Conservation (phyloP, 2,113 vertebrate species). For the Hippocampus zosterae region DNA sequence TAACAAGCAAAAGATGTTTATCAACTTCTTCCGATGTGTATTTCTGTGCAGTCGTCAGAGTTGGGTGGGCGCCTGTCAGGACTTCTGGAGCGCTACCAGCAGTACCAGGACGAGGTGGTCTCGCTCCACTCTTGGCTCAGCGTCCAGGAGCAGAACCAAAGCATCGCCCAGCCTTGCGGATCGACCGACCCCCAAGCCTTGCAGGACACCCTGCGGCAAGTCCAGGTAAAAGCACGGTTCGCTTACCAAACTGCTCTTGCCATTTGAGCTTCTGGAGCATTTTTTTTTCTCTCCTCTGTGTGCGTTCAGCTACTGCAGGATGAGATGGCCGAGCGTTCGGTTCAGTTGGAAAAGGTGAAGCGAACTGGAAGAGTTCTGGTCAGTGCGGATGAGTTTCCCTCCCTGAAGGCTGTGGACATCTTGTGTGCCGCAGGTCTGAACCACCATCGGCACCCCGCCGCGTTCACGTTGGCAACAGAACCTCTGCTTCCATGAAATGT, state of each 20-base stretch:
- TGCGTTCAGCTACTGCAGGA: constrained; percentile 81
- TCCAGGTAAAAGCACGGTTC: constrained; percentile 74
- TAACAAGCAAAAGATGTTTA: too few relatives aligned
- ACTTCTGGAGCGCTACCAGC: constrained; percentile 84
- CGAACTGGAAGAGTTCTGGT: constrained; percentile 79
- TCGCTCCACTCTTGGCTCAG: constrained; percentile 83
- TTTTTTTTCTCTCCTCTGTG: not conserved
- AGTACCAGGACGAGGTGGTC: constrained; percentile 84
- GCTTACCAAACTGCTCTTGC: not conserved
- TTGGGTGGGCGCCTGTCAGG: constrained; percentile 80
- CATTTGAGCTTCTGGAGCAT: too few relatives aligned
- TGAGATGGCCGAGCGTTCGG: constrained; percentile 85
- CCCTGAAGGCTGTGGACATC: constrained; percentile 74
- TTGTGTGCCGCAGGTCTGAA: constrained; percentile 80
- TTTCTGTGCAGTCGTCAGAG: constrained; percentile 75
- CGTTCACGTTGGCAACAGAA: not conserved
- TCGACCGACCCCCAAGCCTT: constrained; percentile 81
- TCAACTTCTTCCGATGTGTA: not conserved
- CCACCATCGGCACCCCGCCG: not conserved
- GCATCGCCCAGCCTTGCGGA: constrained; percentile 67
- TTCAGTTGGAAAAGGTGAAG: constrained; percentile 91
- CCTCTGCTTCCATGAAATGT: not conserved
- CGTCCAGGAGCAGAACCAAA: constrained; percentile 76
- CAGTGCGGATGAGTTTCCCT: constrained; percentile 79
- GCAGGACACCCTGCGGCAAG: constrained; percentile 76